A percentile compares a stretch with the other conserved stretches of the same genome.
These are phyloP conservation scores for Microcebus murinus DNA, from an alignment of 2,113 vertebrate genomes.

Conservation along the genomic window DNA sequence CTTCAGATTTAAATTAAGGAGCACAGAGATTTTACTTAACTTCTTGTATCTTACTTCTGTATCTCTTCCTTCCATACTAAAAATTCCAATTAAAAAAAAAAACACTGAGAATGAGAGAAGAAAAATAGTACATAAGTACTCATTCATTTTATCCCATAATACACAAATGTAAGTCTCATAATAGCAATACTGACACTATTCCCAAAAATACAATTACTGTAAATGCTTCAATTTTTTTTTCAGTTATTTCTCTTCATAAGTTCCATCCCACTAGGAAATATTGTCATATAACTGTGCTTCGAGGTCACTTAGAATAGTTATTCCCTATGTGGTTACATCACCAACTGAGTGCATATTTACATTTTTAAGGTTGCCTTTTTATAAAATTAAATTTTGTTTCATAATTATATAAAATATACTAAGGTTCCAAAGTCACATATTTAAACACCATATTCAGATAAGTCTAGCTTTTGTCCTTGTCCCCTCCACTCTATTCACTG, in stretches of 20 bases:
- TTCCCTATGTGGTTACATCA: neutral
- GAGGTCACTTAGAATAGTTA: neutral
- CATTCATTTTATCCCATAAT: neutral
- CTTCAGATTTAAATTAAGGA: neutral
- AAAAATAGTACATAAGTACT: neutral
- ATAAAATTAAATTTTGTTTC: neutral
- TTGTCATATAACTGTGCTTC: neutral
- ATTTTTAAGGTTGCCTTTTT: neutral
- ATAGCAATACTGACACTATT: neutral
- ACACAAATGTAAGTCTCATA: neutral
- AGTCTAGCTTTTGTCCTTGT: neutral
- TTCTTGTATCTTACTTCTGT: neutral
- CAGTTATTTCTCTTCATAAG: neutral
- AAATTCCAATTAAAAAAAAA: slow-evolving; percentile 20
- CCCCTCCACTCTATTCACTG: neutral
- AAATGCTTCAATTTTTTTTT: neutral
- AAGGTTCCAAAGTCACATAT: neutral
- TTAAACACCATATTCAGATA: neutral
- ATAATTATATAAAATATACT: neutral
- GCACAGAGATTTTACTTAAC: neutral
- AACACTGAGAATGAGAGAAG: neutral
- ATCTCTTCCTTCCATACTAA: neutral
- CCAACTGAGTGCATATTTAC: neutral
- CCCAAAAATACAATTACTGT: neutral
- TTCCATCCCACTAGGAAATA: neutral